Base-by-base conservation (phyloP, 2,888 invertebrate species). In the Chrysodeixis includens region DNA sequence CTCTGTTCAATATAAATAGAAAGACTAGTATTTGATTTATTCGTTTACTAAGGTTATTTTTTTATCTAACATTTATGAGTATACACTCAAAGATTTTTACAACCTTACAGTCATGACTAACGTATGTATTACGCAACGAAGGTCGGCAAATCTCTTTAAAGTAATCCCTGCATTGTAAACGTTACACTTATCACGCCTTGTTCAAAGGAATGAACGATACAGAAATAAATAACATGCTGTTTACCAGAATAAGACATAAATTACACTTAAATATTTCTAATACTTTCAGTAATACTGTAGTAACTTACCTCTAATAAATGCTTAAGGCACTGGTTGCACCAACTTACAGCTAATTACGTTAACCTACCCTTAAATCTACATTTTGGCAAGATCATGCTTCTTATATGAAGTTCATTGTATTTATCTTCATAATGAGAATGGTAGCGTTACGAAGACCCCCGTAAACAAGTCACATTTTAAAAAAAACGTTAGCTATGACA, bases 311-410 rank as follows among this genome's bases (percentile, higher is more conserved):
- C 62, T 81, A 80, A 51, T 80, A 80, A 81, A 81, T 81, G 79
- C 20, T 60, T 52, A 67, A 78, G 71, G 74, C 74, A 78, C 68
- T 61, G 49, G 20, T 66, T 26, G 64, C 62, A 65, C 69, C 53
- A 22, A 51, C 56, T 54, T 66, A 64, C 60, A 75, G 60, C 53
- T 62, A 40, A 56, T 30, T 22, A 70, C 3, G n/a, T n/a, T n/a
- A 14, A 14, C 2, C 4, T 53, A 67, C 54, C 46, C 56, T 53
- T 54, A 61, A 65, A 7, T 63, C 60, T 71, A 71, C 32, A 64
- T 67, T 78, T 78, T 81, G 81, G 81, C 81, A 81, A 81, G 81
- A 81, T 71, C 59, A 32, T 55, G 69, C 55, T 73, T 55, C 67
- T 67, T 71, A 70, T 30, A 70, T 5, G 35, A 35, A 35, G n/a